Conservation (phyloP, 2,888 invertebrate species). For the Nomada hirtipes region DNA sequence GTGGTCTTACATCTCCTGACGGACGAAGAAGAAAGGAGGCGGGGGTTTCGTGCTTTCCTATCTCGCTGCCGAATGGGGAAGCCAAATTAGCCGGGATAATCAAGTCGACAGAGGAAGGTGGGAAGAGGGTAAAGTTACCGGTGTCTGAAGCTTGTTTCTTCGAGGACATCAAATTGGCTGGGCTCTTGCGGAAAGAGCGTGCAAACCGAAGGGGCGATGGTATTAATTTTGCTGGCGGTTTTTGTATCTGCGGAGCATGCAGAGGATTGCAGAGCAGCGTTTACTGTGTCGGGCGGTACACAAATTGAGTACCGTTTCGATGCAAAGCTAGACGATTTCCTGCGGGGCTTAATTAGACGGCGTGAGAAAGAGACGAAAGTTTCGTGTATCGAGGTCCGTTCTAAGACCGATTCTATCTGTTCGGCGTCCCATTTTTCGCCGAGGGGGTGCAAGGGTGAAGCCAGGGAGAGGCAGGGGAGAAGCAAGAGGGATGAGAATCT, state of each 20-base stretch:
- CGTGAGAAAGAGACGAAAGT: slow-evolving; percentile 8
- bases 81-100: slow-evolving; percentile 76
- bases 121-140: slow-evolving; percentile 53
- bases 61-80: slow-evolving; percentile 64
- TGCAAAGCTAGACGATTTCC: not conserved
- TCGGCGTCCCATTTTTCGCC: slow-evolving; percentile 56
- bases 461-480: not conserved
- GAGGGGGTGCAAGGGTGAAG: not conserved
- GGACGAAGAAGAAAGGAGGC: slow-evolving; percentile 55
- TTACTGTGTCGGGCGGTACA: not conserved
- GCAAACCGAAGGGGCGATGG: not conserved
- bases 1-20: slow-evolving; percentile 48
- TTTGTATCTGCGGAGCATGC: not conserved
- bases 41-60: slow-evolving; percentile 65
- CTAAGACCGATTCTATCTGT: slow-evolving; percentile 56
- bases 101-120: slow-evolving; percentile 56
- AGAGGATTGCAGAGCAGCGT: not conserved
- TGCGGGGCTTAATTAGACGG: slow-evolving; percentile 31
- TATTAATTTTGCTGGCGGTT: not conserved
- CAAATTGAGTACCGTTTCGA: not conserved
- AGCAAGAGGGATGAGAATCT: slow-evolving; percentile 34
- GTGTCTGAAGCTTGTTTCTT: slow-evolving; percentile 64
- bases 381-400: slow-evolving; percentile 18
- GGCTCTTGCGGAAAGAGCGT: not conserved
- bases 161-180: slow-evolving; percentile 50